phyloP scores from a whole-genome alignment of 2,888 invertebrate genomes.

The Auanema sp. region DNA sequence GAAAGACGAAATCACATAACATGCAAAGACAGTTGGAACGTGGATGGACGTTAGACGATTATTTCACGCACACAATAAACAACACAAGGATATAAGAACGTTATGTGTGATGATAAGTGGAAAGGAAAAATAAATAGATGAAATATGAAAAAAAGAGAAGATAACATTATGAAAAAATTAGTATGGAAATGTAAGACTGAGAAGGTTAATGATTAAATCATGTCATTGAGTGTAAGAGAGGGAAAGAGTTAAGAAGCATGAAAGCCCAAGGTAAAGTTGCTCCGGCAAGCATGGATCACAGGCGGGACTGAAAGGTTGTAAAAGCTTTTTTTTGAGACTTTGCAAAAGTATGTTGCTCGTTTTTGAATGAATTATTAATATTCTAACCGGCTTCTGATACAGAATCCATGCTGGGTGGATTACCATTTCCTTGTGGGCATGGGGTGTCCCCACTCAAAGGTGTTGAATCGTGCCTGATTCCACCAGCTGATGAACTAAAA shows the following conservation, averaged over 20 bases:
- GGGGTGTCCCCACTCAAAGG: slow-evolving; percentile 39
- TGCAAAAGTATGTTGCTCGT: not conserved
- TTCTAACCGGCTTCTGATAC: slow-evolving; percentile 56
- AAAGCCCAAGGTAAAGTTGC: slow-evolving; percentile 9
- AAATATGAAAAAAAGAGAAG: not conserved
- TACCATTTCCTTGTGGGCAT: slow-evolving; percentile 24
- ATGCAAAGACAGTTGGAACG: too few relatives aligned
- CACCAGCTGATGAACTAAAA: slow-evolving; percentile 36
- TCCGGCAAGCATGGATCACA: slow-evolving; percentile 14
- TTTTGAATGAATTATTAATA: not conserved
- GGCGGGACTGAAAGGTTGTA: slow-evolving; percentile 7
- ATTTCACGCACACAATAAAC: slow-evolving; percentile 1
- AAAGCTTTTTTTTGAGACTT: not conserved
- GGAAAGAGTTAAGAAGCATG: slow-evolving; percentile 11
- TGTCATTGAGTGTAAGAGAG: not conserved
- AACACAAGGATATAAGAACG: slow-evolving; percentile 9
- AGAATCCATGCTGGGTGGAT: slow-evolving; percentile 42
- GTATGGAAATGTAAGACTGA: too few relatives aligned
- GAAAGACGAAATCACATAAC: too few relatives aligned
- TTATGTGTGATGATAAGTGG: slow-evolving; percentile 5
- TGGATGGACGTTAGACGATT: too few relatives aligned
- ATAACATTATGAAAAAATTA: not conserved
- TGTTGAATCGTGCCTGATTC: slow-evolving; percentile 43
- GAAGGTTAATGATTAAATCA: too few relatives aligned
- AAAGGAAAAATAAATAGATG: slow-evolving; percentile 5